phyloP scores from a whole-genome alignment of 2,888 invertebrate genomes.

The Idaea biselata region DNA sequence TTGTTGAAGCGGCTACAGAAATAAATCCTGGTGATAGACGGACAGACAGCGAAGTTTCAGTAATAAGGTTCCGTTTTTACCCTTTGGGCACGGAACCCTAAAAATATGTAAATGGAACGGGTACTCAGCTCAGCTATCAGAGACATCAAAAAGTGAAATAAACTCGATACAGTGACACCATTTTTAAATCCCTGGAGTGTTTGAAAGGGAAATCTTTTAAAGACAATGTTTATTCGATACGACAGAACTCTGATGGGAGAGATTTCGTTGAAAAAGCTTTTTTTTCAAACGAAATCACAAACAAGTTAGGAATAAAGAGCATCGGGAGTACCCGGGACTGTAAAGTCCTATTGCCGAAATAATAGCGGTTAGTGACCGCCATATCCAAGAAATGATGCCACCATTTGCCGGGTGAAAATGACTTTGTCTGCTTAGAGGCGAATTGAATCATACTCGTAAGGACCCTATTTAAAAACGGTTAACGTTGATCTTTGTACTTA shows the following conservation, averaged over 20 bases:
- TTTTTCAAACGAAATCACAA: slow-evolving; percentile 1
- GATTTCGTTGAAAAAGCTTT: not conserved
- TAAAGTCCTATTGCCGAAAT: not conserved
- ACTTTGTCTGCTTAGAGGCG: not conserved
- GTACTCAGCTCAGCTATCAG: not conserved
- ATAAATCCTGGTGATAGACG: too few species aligned
- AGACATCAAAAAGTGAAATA: not conserved
- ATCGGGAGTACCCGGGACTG: not conserved
- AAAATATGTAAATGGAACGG: not conserved
- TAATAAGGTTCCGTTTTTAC: too few species aligned
- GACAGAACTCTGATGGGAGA: slow-evolving; percentile 11
- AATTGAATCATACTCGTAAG: slow-evolving; percentile 1
- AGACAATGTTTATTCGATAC: slow-evolving; percentile 14
- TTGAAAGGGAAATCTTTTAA: slow-evolving; percentile 28
- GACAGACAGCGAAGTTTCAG: too few species aligned
- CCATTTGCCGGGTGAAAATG: not conserved
- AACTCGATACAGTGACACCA: not conserved
- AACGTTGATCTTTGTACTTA: not conserved
- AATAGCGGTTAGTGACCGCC: not conserved
- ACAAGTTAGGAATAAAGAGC: not conserved
- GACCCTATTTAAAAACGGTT: not conserved
- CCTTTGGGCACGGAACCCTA: too few species aligned
- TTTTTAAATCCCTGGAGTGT: not conserved
- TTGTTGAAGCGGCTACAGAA: too few species aligned
- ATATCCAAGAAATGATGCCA: not conserved